phyloP scores from a whole-genome alignment of 2,113 vertebrate genomes.

The Perccottus glenii region DNA sequence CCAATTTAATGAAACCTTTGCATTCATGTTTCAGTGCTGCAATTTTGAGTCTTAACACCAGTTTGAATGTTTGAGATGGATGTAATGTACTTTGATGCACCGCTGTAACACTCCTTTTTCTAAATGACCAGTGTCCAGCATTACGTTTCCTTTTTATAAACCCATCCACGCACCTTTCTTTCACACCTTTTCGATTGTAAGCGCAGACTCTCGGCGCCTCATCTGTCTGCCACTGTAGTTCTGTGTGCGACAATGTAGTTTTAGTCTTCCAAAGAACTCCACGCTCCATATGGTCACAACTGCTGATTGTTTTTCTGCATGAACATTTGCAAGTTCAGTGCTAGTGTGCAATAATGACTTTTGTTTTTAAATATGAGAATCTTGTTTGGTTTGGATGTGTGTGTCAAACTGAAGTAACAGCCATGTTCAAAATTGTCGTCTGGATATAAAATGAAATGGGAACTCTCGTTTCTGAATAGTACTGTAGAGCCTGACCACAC shows the following conservation, averaged over 20 bases:
- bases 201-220: conserved; percentile 15
- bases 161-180: conserved; percentile 20
- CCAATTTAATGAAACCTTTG: conserved; percentile 32
- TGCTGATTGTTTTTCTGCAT: conserved; percentile 64
- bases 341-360: conserved; percentile 74
- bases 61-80: conserved; percentile 67
- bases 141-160: conserved; percentile 13
- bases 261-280: conserved; percentile 75
- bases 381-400: conserved; percentile 36
- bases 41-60: conserved; percentile 60
- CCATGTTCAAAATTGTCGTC: conserved; percentile 53
- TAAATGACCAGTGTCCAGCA: conserved; percentile 38
- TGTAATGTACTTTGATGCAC: conserved; percentile 40
- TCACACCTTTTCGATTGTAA: conserved; percentile 20
- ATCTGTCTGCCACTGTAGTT: conserved; percentile 45
- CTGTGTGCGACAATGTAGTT: conserved; percentile 47
- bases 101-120: conserved; percentile 45
- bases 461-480: conserved; percentile 60
- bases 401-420: conserved; percentile 54
- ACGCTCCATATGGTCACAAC: conserved; percentile 18
- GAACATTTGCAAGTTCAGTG: conserved; percentile 75
- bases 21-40: conserved; percentile 32
- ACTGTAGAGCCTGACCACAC: conserved; percentile 69
- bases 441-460: conserved; percentile 33
- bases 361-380: conserved; percentile 43